Base-by-base conservation (phyloP, 2,888 invertebrate genomes). In the Clitarchus hookeri region DNA sequence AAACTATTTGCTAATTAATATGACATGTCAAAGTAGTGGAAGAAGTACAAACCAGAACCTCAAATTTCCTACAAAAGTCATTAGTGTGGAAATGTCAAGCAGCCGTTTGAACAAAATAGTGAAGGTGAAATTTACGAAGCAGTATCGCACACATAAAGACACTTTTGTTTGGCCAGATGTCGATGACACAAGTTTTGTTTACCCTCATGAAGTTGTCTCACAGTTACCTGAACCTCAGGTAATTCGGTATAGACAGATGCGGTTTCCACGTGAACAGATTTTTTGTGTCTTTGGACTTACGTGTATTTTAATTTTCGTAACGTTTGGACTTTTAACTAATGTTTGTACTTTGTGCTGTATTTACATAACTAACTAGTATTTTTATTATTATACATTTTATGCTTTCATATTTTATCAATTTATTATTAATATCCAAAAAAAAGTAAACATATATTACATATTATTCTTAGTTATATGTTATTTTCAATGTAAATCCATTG, bases 141-240 rank as follows among this genome's bases (percentile, higher is more conserved):
- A 65, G 23, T 65, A 65, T 65, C 65, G 65, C 23, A 65, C 19
- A 65, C 65, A 65, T 16, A 65, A 65, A 23, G 65, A 65, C 65
- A 65, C 65, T 65, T 65, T 65, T 65, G 65, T 65, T 65, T 65
- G 65, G 65, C 65, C 65, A 65, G 65, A 65, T 23, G 65, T 65
- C 16, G 65, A 65, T 16, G 65, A 65, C 65, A 65, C 65, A 23
- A 65, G 65, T 65, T 65, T 16, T 16, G 65, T 65, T 65, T 65
- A 65, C 23, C 65, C 65, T 6, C 65, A 65, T 65, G 65, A 65
- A 65, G 65, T 65, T 65, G 65, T 65, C 19, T 8, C 65, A 6
- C 65, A 12, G 65, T 19, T 65, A 65, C 65, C 65, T 65, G 19
- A 9, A 23, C 65, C 65, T 65, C 19, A 65, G 23, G 65, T 65